Conservation (phyloP, 1,140 invertebrate species). For the Augochlora pura region DNA sequence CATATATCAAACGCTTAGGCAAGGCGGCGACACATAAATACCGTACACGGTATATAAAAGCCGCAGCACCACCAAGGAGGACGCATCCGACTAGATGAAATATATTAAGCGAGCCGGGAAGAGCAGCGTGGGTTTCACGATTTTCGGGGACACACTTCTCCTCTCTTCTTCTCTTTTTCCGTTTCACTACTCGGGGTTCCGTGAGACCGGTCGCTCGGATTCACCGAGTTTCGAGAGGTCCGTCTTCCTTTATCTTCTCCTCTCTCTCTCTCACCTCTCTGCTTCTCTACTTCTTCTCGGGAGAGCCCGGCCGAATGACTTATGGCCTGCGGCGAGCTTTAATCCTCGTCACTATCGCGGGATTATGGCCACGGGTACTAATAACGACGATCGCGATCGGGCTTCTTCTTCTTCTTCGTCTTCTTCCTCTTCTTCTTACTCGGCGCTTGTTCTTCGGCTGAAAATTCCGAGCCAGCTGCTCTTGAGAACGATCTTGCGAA, state of each 20-base stretch:
- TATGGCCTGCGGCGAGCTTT: constrained; percentile 65
- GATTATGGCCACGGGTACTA: constrained; percentile 57
- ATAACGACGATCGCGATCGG: constrained; percentile 28
- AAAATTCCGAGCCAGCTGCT: background rate
- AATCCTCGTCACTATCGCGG: constrained; percentile 41
- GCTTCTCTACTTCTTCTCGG: too few relatives aligned
- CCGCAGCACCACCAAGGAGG: constrained; percentile 56
- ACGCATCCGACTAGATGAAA: constrained; percentile 66
- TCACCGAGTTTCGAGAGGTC: constrained; percentile 16
- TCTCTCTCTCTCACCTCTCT: too few relatives aligned
- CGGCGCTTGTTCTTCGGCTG: background rate
- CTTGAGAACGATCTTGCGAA: too few relatives aligned
- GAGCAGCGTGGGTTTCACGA: constrained; percentile 67
- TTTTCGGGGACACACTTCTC: constrained; percentile 67
- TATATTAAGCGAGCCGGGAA: constrained; percentile 65
- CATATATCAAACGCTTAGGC: constrained; percentile 72
- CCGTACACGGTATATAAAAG: constrained; percentile 68
- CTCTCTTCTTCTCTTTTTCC: constrained; percentile 10
- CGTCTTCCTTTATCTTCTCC: background rate
- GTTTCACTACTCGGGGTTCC: background rate
- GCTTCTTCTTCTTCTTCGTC: background rate
- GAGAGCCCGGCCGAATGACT: constrained; percentile 62
- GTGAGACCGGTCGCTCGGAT: constrained; percentile 13
- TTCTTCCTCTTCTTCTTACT: background rate
- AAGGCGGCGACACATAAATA: constrained; percentile 72